These are phyloP conservation scores for Sesamia nonagrioides DNA, from an alignment of 1,140 invertebrate genomes.

Conservation along the genomic window DNA sequence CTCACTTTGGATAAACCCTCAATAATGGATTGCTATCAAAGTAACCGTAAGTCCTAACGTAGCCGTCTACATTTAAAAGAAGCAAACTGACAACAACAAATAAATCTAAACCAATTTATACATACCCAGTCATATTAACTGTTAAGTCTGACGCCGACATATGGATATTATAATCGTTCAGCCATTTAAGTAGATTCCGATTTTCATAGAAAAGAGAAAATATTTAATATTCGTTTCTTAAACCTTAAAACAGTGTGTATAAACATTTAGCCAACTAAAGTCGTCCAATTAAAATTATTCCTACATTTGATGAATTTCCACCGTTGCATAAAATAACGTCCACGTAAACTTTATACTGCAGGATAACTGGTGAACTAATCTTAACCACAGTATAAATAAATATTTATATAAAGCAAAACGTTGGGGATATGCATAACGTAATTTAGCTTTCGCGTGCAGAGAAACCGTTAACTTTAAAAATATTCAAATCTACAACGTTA, in stretches of 20 bases:
- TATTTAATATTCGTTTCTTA: not conserved
- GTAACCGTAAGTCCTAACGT: no score
- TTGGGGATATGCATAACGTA: slow-evolving; percentile 37
- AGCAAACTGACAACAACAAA: no score
- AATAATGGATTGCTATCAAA: no score
- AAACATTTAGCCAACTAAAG: slow-evolving; percentile 5
- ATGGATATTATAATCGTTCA: no score
- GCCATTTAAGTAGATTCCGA: no score
- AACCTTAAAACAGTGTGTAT: slow-evolving; percentile 1
- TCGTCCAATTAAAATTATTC: slow-evolving; percentile 56
- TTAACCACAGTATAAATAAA: slow-evolving; percentile 51
- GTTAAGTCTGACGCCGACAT: no score
- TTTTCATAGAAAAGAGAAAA: no score
- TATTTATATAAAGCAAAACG: slow-evolving; percentile 42
- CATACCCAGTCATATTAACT: no score
- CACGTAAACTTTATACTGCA: slow-evolving; percentile 40
- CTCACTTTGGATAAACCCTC: no score
- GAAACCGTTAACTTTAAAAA: slow-evolving; percentile 40
- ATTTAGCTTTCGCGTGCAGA: slow-evolving; percentile 43
- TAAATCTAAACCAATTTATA: no score
- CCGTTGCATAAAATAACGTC: slow-evolving; percentile 57
- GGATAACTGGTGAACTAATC: slow-evolving; percentile 51
- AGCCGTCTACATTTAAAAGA: no score
- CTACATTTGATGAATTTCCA: slow-evolving; percentile 57
- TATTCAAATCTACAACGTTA: slow-evolving; percentile 38